Evolutionary conservation across 64 coral and sea anemone species (phyloP).

Genomic region (Dendronephthya gigantea): DNA sequence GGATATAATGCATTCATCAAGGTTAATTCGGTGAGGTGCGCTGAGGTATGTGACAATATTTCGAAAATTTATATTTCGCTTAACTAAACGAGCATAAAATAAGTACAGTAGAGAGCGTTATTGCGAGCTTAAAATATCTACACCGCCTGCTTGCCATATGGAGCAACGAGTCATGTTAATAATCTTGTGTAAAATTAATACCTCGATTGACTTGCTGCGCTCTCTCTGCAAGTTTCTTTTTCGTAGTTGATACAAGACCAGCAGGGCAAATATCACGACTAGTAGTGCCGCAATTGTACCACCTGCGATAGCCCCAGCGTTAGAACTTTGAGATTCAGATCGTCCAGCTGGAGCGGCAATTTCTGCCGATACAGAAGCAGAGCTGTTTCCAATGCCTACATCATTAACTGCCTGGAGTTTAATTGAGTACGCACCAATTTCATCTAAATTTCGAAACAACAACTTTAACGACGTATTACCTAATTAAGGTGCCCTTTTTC

Average conservation of each 20-base stretch:
- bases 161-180: too few relatives aligned
- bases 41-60: not conserved
- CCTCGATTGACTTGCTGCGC: not conserved
- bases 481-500: too few relatives aligned
- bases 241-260: not conserved
- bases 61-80: too few relatives aligned
- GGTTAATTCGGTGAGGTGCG: not conserved
- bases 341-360: not conserved
- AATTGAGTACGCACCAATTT: not conserved
- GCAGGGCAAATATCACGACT: not conserved
- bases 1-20: not conserved
- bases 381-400: not conserved
- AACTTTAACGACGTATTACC: too few relatives aligned
- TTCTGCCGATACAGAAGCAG: not conserved
- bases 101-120: too few relatives aligned
- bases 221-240: not conserved
- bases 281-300: not conserved
- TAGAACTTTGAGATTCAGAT: not conserved
- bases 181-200: too few relatives aligned
- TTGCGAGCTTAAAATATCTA: too few relatives aligned
- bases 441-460: not conserved
- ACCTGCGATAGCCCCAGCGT: not conserved
- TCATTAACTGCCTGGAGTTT: not conserved
- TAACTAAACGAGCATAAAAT: too few relatives aligned
- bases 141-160: too few relatives aligned